Evolutionary conservation across 2,888 invertebrate species (phyloP).

Genomic region (Idaea biselata): DNA sequence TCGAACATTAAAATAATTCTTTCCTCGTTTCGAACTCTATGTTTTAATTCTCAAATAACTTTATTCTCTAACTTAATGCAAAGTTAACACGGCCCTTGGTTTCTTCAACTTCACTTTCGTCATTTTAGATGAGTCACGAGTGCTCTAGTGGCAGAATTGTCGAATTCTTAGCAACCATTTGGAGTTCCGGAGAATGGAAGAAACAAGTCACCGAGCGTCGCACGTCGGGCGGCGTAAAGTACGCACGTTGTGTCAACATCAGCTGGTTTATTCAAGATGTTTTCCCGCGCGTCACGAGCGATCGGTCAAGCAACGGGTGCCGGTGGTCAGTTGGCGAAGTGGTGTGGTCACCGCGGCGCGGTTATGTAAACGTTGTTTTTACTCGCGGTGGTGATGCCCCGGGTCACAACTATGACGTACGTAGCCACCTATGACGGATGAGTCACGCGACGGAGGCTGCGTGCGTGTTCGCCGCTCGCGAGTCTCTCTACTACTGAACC

Average conservation of each 20-base stretch:
- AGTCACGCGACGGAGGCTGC: conserved; percentile 38
- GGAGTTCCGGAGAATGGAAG: conserved; percentile 42
- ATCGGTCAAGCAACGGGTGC: conserved; percentile 10
- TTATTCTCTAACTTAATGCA: conserved; percentile 36
- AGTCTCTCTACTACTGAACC: conserved; percentile 72
- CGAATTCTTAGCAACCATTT: conserved; percentile 49
- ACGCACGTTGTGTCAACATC: conserved; percentile 55
- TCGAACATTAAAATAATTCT: conserved; percentile 41
- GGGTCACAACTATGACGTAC: not conserved
- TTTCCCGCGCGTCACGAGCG: conserved; percentile 53
- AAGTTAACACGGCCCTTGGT: conserved; percentile 49
- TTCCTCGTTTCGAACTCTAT: conserved; percentile 55
- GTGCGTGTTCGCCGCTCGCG: conserved; percentile 66
- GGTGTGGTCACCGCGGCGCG: conserved; percentile 16
- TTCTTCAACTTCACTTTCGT: conserved; percentile 78
- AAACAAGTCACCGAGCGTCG: conserved; percentile 7
- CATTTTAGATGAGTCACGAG: conserved; percentile 76
- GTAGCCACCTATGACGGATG: not conserved
- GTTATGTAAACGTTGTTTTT: conserved; percentile 32
- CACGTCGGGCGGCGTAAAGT: conserved; percentile 6
- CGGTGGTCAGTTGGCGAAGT: not conserved
- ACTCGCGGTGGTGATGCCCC: conserved; percentile 37
- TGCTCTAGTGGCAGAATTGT: conserved; percentile 43
- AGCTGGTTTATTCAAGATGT: conserved; percentile 59
- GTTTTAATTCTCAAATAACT: conserved; percentile 4